Evolutionary conservation across 2,888 invertebrate genomes (phyloP).

Genomic region (Drosophila setosimentum): DNA sequence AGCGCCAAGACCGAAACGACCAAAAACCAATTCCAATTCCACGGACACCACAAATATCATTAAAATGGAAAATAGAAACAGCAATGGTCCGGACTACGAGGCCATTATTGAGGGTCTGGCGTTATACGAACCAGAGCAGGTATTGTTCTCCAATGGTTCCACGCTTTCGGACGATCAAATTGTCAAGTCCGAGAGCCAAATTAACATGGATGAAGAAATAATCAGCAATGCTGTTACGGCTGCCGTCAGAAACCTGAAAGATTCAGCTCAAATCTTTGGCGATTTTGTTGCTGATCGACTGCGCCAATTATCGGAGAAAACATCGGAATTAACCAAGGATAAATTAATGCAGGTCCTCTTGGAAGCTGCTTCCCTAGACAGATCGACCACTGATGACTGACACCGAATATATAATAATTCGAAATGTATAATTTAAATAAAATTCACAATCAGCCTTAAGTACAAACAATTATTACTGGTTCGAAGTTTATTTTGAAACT

Average conservation of each 20-base stretch:
- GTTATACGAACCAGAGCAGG: conserved; percentile 63
- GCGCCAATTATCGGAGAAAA: conserved; percentile 47
- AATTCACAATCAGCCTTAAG: conserved; percentile 60
- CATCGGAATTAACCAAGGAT: conserved; percentile 64
- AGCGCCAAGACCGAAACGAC: conserved; percentile 13
- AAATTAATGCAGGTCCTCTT: conserved; percentile 64
- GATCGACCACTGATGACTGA: conserved; percentile 32
- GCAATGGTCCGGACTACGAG: conserved; percentile 58
- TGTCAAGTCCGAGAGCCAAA: conserved; percentile 2
- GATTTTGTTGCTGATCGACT: conserved; percentile 68
- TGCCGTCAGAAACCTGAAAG: conserved; percentile 52
- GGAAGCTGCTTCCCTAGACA: conserved; percentile 57
- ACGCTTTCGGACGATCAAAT: conserved; percentile 26
- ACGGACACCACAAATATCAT: conserved; percentile 1
- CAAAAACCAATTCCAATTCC: conserved; percentile 4
- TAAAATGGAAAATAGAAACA: conserved; percentile 24
- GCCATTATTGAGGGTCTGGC: conserved; percentile 66
- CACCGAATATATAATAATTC: conserved; percentile 14
- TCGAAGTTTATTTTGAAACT: conserved; percentile 13
- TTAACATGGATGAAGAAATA: conserved; percentile 52
- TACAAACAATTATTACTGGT: conserved; percentile 35
- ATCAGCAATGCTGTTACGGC: conserved; percentile 63
- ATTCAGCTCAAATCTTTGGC: conserved; percentile 63
- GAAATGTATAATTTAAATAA: conserved; percentile 40
- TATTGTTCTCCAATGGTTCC: conserved; percentile 54